Conservation (phyloP, 2,888 invertebrate species). For the Pachymerium ferrugineum region DNA sequence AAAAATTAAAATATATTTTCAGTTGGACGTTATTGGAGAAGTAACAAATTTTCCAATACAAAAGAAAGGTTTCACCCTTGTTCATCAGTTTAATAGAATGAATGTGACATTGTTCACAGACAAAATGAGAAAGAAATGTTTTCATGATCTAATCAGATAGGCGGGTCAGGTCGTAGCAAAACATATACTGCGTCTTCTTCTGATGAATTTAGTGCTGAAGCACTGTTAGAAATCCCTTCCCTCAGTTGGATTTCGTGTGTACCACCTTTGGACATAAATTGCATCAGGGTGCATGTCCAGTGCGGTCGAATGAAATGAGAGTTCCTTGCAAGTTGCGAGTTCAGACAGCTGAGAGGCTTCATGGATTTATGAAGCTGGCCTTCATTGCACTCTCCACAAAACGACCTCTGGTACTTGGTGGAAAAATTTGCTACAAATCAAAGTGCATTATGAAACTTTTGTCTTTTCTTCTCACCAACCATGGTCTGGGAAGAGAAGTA, state of each 20-base stretch:
- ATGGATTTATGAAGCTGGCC: slow-evolving; percentile 22
- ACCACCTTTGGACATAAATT: slow-evolving; percentile 16
- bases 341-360: slow-evolving; percentile 19
- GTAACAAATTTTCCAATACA: background rate
- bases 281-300: slow-evolving; percentile 23
- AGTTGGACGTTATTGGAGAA: background rate
- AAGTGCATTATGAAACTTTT: slow-evolving; percentile 27
- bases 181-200: background rate
- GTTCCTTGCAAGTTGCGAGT: slow-evolving; percentile 24
- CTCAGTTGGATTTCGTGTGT: slow-evolving; percentile 19
- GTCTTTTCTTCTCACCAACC: slow-evolving; percentile 14
- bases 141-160: slow-evolving; percentile 25
- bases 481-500: background rate
- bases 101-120: background rate
- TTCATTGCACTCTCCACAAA: slow-evolving; percentile 25
- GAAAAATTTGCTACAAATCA: slow-evolving; percentile 27
- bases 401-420: slow-evolving; percentile 23
- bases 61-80: background rate
- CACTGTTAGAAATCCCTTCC: slow-evolving; percentile 3
- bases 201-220: slow-evolving; percentile 16
- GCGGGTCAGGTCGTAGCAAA: slow-evolving; percentile 11
- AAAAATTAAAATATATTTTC: no score
- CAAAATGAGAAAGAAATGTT: slow-evolving; percentile 23
- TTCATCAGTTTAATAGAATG: background rate
- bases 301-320: slow-evolving; percentile 27